Evolutionary conservation across 2,113 vertebrate genomes (phyloP), one percentile per base, ranked within the genome.

Genomic region (Antechinus stuartii): DNA sequence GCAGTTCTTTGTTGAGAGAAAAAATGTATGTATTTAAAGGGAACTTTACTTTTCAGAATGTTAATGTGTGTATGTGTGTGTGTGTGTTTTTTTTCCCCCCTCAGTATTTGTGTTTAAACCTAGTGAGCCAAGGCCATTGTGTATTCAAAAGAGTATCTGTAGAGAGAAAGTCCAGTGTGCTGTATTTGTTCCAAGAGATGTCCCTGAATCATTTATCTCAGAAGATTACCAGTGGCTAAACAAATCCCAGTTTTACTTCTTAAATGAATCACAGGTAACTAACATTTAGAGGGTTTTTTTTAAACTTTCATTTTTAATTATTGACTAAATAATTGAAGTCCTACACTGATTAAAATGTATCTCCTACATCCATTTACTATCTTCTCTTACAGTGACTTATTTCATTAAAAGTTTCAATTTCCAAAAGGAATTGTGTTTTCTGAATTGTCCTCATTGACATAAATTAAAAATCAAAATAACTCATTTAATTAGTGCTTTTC

Each of bases 71-170:
- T 90, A 96, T 98, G 54, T 61, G 0, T 96, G 10, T 55, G 0
- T 96, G 10, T 96, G 1, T 90, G 96, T 98, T 54, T 61, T 98
- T 98, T 96, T 96, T 96, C 46, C 92, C 50, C 91, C 91, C 98
- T 54, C 98, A 99, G 99, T 99, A 98, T 99, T 99, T 98, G 99
- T 99, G 92, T 99, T 99, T 97, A 99, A 99, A 96, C 99, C 99
- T 96, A 99, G 97, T 25, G 99, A 99, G 97, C 99, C 99, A 8
- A 98, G 98, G 89, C 99, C 99, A 0, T 24, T 99, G 95, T 99
- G 99, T 96, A 98, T 99, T 98, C 99, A 99, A 14, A 99, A 99
- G 97, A 99, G 98, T 35, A 96, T 99, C 97, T 99, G 99, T 95
- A 98, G 98, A 8, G 99, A 99, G 91, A 98, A 95, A 94, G 99